phyloP scores from a whole-genome alignment of 2,888 invertebrate genomes.

The Hypselothyrea guttata region DNA sequence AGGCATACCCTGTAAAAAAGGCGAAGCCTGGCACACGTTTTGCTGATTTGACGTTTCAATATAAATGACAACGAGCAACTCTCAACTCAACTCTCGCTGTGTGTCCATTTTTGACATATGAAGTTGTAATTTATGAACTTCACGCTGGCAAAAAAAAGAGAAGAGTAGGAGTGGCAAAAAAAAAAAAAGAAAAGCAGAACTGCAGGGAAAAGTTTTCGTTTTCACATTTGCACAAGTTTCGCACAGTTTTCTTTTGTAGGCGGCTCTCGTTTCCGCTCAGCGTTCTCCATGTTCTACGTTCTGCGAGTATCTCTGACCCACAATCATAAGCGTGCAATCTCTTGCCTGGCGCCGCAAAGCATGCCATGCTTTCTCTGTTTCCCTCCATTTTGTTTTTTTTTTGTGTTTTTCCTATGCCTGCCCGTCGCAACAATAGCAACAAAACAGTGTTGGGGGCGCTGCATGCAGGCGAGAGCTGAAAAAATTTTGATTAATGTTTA shows the following conservation, averaged over 20 bases:
- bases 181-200: constrained; percentile 17
- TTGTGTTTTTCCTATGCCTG: constrained; percentile 31
- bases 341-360: constrained; percentile 64
- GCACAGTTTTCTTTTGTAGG: constrained; percentile 25
- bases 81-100: constrained; percentile 2
- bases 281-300: constrained; percentile 4
- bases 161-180: background rate
- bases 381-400: background rate
- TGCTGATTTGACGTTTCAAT: constrained; percentile 67
- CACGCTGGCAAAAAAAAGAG: constrained; percentile 13
- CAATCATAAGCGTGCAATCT: constrained; percentile 61
- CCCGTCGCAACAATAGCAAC: constrained; percentile 24
- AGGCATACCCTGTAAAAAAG: no score
- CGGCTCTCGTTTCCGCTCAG: constrained; percentile 39
- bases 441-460: constrained; percentile 19
- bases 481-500: constrained; percentile 80
- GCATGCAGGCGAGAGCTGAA: constrained; percentile 12
- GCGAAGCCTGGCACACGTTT: constrained; percentile 37
- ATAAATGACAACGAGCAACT: constrained; percentile 59
- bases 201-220: constrained; percentile 36
- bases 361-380: constrained; percentile 43
- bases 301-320: constrained; percentile 54
- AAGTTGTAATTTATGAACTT: constrained; percentile 75
- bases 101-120: constrained; percentile 66
- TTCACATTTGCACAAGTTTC: constrained; percentile 28